Evolutionary conservation across 2,797 vertebrate species (phyloP).

Genomic region (Rhynchonycteris naso): DNA sequence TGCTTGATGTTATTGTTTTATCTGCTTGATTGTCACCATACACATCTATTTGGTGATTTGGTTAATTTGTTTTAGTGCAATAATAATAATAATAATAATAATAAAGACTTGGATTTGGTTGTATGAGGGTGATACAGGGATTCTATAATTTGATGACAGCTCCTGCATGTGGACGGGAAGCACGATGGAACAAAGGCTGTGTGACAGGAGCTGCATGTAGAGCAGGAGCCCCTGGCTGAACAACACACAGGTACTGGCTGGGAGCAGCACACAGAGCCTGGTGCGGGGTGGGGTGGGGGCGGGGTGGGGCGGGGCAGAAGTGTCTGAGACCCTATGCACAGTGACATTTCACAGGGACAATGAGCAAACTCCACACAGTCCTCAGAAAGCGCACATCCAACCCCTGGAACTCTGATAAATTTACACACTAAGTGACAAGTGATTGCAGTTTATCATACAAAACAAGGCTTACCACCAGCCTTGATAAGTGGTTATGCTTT

Average conservation of each 20-base stretch:
- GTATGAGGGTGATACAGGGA: not conserved
- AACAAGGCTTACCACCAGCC: not conserved
- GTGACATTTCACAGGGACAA: not conserved
- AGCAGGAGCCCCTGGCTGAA: not conserved
- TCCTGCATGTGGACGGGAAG: not conserved
- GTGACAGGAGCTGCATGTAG: fast-evolving
- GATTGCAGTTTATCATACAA: not conserved
- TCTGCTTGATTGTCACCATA: not conserved
- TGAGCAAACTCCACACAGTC: not conserved
- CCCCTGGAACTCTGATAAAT: not conserved
- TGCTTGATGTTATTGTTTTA: not conserved
- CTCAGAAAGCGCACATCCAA: not conserved
- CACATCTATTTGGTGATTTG: not conserved
- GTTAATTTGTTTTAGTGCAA: not conserved
- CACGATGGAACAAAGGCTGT: not conserved
- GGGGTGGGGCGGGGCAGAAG: not conserved
- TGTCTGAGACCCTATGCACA: not conserved
- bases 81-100: not conserved
- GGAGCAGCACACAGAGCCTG: not conserved
- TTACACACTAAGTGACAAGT: not conserved
- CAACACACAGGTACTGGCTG: not conserved
- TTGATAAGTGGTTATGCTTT: not conserved
- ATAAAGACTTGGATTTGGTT: not conserved
- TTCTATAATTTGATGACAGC: not conserved
- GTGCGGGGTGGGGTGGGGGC: too few species aligned